A percentile compares a stretch with the other conserved stretches of the same genome.
phyloP scores from a whole-genome alignment of 2,113 vertebrate genomes.

The Chamaetylas fuelleborni region DNA sequence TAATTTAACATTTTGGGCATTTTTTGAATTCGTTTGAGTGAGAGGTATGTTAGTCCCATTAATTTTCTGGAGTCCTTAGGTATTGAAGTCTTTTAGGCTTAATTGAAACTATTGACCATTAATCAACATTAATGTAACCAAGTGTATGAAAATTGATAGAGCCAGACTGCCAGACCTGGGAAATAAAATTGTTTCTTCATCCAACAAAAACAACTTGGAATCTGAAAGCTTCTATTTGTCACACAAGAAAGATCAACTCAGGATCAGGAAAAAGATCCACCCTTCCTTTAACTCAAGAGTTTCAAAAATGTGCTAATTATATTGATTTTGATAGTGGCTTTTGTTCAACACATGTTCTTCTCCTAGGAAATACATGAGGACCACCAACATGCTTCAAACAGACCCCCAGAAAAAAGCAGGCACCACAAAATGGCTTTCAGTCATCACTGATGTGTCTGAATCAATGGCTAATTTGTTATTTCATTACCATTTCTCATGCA shows the following conservation, averaged over 20 bases:
- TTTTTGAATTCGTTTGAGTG: not conserved
- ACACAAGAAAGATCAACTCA: not conserved
- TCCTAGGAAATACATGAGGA: constrained; percentile 18
- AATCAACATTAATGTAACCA: not conserved
- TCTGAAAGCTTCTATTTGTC: not conserved
- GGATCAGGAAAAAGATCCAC: not conserved
- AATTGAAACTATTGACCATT: not conserved
- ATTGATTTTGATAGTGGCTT: constrained; percentile 21
- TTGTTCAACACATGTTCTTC: constrained; percentile 46
- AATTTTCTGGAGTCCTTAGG: not conserved
- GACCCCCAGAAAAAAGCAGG: not conserved
- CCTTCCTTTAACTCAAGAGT: not conserved
- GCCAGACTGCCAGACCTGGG: not conserved
- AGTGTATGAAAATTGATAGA: not conserved
- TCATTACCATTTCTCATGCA: constrained; percentile 20
- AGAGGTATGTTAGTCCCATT: not conserved
- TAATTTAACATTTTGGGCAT: not conserved
- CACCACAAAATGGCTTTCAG: constrained; percentile 36
- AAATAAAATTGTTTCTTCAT: not conserved
- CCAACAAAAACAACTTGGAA: not conserved
- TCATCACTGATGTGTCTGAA: not conserved
- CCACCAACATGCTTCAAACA: constrained; percentile 56
- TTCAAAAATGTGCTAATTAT: constrained; percentile 33
- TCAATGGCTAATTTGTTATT: constrained; percentile 41
- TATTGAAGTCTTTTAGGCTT: not conserved